Evolutionary conservation across 1,140 invertebrate genomes (phyloP).

Genomic region (Drosophila sechellia): DNA sequence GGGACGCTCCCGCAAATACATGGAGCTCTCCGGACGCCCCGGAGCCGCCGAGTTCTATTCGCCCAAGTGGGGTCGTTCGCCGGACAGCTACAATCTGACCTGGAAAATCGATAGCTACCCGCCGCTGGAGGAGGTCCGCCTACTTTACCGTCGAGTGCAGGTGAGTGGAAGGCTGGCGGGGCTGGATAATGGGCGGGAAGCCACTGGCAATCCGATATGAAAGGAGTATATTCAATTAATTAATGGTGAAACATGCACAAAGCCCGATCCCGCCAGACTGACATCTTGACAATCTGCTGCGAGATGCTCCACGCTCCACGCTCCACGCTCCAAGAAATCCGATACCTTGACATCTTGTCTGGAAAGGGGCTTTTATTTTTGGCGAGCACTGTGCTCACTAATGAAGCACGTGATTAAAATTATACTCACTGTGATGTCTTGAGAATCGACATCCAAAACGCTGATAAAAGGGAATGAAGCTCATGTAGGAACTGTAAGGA

Average conservation of each 20-base stretch:
- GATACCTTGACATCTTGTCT: conserved; percentile 11
- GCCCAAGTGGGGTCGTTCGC: conserved; percentile 86
- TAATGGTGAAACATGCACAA: conserved; percentile 42
- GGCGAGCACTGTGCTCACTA: conserved; percentile 36
- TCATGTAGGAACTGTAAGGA: conserved; percentile 8
- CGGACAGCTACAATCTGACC: conserved; percentile 86
- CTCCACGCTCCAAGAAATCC: conserved; percentile 10
- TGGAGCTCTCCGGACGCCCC: conserved; percentile 88
- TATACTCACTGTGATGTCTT: conserved; percentile 28
- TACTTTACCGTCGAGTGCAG: conserved; percentile 88
- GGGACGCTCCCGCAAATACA: conserved; percentile 88
- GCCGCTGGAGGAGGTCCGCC: conserved; percentile 87
- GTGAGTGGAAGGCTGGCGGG: conserved; percentile 80
- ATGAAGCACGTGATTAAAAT: conserved; percentile 71
- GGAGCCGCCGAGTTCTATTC: conserved; percentile 88
- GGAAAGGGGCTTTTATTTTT: conserved; percentile 2
- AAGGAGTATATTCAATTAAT: conserved; percentile 42
- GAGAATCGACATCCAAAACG: conserved; percentile 20
- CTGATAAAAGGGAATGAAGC: conserved; percentile 19
- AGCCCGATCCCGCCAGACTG: conserved; percentile 27
- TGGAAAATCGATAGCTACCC: conserved; percentile 89
- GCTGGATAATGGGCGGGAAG: not conserved
- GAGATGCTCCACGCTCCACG: not conserved
- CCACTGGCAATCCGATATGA: conserved; percentile 42
- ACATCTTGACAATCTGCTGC: conserved; percentile 31